Evolutionary conservation across 2,888 invertebrate genomes (phyloP), one percentile per base, ranked within the genome.

Genomic region (Trachelus troglodyta): DNA sequence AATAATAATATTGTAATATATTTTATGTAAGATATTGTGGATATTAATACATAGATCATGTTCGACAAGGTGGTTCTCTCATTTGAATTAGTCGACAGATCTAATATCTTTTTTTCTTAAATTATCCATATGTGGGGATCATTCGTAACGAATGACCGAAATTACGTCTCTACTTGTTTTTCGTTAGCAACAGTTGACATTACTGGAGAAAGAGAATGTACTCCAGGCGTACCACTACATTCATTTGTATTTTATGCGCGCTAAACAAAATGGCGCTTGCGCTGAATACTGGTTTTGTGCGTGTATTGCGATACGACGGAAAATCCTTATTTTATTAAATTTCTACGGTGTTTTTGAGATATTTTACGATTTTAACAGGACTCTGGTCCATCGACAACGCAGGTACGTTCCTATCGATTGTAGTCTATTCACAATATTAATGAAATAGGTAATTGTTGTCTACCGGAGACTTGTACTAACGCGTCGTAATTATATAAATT

Each of bases 21-120:
- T 88, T 87, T 89, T 88, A 88, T 89, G 89, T 89, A 89, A 89
- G 87, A 88, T 89, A 89, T 87, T 89, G 88, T 88, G 86, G 86
- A 88, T 88, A 89, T 85, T 83, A 87, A 82, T 85, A 87, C 78
- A 86, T 85, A 83, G 81, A 85, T 81, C 85, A 12, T 31, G 75
- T 75, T 75, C 31, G 68, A 75, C 68, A 12, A 68, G 11, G 11
- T 30, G 12, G 30, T n/a, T 3, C 23, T 15, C 6, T 74, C 2
- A 11, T 35, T 74, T 74, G 2, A 23, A 74, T 74, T 12, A 35
- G 35, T 74, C 12, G 35, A 35, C 9, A 23, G 23, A 23, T 40
- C 23, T 23, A 56, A 56, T 56, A 56, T 56, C 6, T 23, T 56
- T 40, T 40, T 56, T 35, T 56, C 23, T 23, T 33, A 33, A 56